Evolutionary conservation across 2,888 invertebrate species (phyloP), one percentile per base, ranked within the genome.

Genomic region (Thecocarcelia acutangulata): DNA sequence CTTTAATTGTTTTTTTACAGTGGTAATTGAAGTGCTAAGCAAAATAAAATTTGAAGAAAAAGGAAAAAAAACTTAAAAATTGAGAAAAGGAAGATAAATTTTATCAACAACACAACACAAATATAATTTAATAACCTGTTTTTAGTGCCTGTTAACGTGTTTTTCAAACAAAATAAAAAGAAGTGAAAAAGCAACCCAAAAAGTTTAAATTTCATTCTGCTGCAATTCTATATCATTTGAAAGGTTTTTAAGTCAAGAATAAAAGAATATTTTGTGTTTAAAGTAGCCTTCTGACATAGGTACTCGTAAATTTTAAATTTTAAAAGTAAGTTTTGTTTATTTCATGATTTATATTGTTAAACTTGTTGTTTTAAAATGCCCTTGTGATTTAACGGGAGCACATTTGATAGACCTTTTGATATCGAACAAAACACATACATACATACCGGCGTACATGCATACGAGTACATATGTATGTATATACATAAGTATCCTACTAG

Each of bases 121-220:
- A 50, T 17, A 56, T 33, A 33, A 19, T 69, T 78, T 76, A 79
- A 81, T 84, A 83, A 85, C 83, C 84, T 83, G 84, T 84, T 73
- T n/a, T 48, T 66, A 54, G 64, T 74, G 70, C 54, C 66, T 73
- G 58, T 50, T 46, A 48, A 56, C n/a, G 63, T 58, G 69, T 52
- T 15, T 37, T 21, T 11, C 24, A 19, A 52, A 73, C 9, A n/a
- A 17, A 48, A 56, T 69, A 17, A 48, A 42, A 24, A 72, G 58
- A 48, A 48, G 21, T 15, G 21, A 21, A 8, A 59, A 63, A 69
- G 33, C 4, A 33, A 52, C n/a, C 33, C 15, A 48, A 75, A 80
- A 76, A 66, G 75, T 72, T 81, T 66, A 33, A 21, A 66, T 54
- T 50, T 75, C 19, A 68, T 74, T 77, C 74, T 64, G 74, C 74